These are phyloP conservation scores for Andrena cerasifolii DNA, from an alignment of 1,140 invertebrate species.

Conservation along the genomic window DNA sequence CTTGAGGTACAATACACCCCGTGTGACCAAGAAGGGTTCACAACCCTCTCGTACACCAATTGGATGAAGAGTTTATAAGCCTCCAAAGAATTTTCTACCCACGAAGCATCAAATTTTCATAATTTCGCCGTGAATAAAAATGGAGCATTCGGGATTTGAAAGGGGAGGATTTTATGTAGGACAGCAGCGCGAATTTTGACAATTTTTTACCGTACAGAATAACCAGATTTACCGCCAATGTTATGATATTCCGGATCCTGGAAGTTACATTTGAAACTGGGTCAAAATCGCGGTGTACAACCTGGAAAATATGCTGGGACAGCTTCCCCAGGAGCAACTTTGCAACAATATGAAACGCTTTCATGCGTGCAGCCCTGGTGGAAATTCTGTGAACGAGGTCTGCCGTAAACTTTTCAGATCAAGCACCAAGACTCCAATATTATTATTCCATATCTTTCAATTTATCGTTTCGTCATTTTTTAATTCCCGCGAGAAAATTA, in stretches of 20 bases:
- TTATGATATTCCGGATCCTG: background rate
- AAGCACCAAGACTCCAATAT: background rate
- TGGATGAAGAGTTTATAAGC: background rate
- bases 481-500: background rate
- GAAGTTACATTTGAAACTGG: slow-evolving; percentile 10
- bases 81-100: background rate
- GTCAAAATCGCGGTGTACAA: slow-evolving; percentile 31
- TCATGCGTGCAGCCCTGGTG: background rate
- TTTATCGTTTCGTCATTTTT: background rate
- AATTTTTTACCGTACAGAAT: no score
- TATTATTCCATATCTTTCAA: background rate
- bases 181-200: no score
- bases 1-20: no score
- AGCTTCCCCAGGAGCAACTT: slow-evolving; percentile 5
- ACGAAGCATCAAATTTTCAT: background rate
- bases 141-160: background rate
- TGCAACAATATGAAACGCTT: slow-evolving; percentile 6
- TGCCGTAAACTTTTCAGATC: background rate
- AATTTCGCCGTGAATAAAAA: background rate
- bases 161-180: background rate
- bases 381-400: background rate
- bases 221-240: no score
- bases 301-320: background rate
- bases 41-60: background rate
- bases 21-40: no score